Percentiles rank a stretch among this genome's conserved stretches.
These are phyloP conservation scores for Dreissena polymorpha DNA, from an alignment of 1,140 invertebrate genomes.

Conservation along the genomic window DNA sequence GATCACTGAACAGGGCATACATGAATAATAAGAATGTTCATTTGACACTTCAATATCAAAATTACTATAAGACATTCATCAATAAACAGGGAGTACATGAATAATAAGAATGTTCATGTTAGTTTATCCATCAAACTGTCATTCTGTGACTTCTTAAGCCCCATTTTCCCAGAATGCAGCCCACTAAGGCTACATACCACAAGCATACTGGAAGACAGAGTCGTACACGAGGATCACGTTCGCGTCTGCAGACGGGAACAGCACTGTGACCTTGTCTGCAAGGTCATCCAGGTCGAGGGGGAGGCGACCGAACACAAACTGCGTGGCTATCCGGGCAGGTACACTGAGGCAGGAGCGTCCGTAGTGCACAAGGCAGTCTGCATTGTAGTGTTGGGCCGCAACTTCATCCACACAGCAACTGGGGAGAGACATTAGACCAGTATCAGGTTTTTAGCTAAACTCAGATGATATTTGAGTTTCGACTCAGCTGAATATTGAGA, in stretches of 20 bases:
- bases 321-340: conserved; percentile 82
- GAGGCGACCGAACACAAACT: conserved; percentile 82
- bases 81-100: too few relatives aligned
- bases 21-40: too few relatives aligned
- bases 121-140: too few relatives aligned
- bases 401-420: conserved; percentile 96
- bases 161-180: too few relatives aligned
- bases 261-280: conserved; percentile 56
- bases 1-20: too few relatives aligned
- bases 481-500: too few relatives aligned
- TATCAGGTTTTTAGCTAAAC: too few relatives aligned
- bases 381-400: conserved; percentile 90
- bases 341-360: conserved; percentile 92
- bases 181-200: conserved; percentile 80
- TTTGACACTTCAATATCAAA: too few relatives aligned
- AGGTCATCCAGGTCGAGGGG: conserved; percentile 70
- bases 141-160: too few relatives aligned
- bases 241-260: conserved; percentile 68
- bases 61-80: too few relatives aligned
- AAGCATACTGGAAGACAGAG: conserved; percentile 85
- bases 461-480: too few relatives aligned
- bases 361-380: conserved; percentile 94
- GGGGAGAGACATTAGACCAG: conserved; percentile 72
- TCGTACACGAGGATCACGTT: conserved; percentile 88
- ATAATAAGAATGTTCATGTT: too few relatives aligned